Conservation (phyloP, 2,113 vertebrate genomes). For the Esox niger region DNA sequence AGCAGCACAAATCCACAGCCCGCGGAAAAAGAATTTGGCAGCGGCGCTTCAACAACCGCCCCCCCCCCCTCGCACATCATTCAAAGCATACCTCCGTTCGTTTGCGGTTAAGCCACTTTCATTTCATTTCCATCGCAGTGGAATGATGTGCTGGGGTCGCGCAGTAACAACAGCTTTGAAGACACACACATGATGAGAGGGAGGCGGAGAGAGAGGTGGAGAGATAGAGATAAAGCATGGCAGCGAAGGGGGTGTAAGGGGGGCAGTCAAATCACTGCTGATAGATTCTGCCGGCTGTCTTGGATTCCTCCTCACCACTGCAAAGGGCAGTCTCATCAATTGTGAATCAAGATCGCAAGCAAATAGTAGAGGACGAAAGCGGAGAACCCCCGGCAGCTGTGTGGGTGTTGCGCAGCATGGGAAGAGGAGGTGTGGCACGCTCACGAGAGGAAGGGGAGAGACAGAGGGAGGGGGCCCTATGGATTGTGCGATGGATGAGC, state of each 20-base stretch:
- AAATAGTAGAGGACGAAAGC: background rate
- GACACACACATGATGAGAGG: slow-evolving; percentile 22
- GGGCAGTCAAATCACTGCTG: slow-evolving; percentile 47
- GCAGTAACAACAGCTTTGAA: slow-evolving; percentile 65
- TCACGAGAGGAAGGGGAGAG: background rate
- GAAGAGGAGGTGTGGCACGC: background rate
- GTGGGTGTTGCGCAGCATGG: background rate
- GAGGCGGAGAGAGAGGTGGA: slow-evolving; percentile 48
- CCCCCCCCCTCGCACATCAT: slow-evolving; percentile 66
- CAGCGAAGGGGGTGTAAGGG: slow-evolving; percentile 2
- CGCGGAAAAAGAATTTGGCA: slow-evolving; percentile 66
- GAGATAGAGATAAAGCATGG: slow-evolving; percentile 6
- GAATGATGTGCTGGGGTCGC: slow-evolving; percentile 66
- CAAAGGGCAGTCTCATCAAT: slow-evolving; percentile 44
- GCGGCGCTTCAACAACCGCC: too few species aligned
- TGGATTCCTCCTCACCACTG: slow-evolving; percentile 34
- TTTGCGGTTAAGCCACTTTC: slow-evolving; percentile 68
- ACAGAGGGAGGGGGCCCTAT: background rate
- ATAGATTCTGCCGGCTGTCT: slow-evolving; percentile 40
- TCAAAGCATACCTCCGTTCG: slow-evolving; percentile 66
- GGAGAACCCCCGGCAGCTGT: slow-evolving; percentile 1
- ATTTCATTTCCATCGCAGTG: slow-evolving; percentile 67
- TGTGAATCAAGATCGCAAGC: slow-evolving; percentile 25
- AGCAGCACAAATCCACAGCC: slow-evolving; percentile 64
- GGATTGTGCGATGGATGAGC: slow-evolving; percentile 15